phyloP scores from a whole-genome alignment of 2,888 invertebrate genomes.

The Heliothis peltigera region DNA sequence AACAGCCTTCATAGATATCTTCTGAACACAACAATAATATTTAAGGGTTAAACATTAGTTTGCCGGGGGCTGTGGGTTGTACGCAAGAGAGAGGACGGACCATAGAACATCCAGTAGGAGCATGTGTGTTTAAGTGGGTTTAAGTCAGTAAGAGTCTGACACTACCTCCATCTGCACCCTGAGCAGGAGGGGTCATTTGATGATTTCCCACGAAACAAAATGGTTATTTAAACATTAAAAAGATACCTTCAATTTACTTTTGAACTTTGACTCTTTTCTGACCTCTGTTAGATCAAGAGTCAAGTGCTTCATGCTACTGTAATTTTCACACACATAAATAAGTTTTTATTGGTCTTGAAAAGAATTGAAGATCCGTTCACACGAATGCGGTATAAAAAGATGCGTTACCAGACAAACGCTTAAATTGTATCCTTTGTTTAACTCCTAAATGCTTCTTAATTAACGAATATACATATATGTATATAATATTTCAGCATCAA shows the following conservation, averaged over 20 bases:
- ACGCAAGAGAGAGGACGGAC: too few relatives aligned
- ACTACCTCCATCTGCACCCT: too few relatives aligned
- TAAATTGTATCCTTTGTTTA: constrained; percentile 13
- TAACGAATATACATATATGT: constrained; percentile 19
- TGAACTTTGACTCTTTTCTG: constrained; percentile 17
- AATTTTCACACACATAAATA: constrained; percentile 27
- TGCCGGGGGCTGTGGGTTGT: too few relatives aligned
- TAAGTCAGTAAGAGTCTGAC: too few relatives aligned
- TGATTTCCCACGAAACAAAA: too few relatives aligned
- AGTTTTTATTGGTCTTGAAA: constrained; percentile 31
- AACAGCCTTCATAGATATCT: constrained; percentile 10
- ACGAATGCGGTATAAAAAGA: constrained; percentile 45
- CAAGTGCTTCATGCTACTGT: constrained; percentile 32
- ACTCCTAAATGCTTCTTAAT: constrained; percentile 29
- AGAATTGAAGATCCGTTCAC: constrained; percentile 30
- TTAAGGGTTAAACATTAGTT: background rate
- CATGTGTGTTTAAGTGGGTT: too few relatives aligned
- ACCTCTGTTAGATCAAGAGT: constrained; percentile 40
- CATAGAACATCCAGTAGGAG: too few relatives aligned
- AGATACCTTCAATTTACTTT: constrained; percentile 8
- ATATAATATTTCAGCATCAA: constrained; percentile 8
- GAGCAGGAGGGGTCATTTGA: too few relatives aligned
- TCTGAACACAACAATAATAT: background rate
- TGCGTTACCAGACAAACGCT: constrained; percentile 31
- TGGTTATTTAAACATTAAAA: too few relatives aligned